A percentile compares a stretch with the other conserved stretches of the same genome.
Conservation (phyloP, 1,140 invertebrate species). For the Saccostrea echinata region DNA sequence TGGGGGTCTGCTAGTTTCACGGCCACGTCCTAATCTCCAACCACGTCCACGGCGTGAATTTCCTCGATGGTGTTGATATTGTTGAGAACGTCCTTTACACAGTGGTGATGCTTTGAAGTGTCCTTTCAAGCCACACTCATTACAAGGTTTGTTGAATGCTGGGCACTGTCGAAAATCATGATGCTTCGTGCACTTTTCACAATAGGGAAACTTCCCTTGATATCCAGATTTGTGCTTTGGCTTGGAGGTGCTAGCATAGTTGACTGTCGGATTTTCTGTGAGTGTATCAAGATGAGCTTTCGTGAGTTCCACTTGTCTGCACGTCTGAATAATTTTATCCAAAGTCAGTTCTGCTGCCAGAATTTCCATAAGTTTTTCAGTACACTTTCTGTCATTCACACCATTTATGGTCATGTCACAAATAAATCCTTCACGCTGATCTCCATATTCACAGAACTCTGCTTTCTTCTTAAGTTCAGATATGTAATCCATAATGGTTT, state of each 20-base stretch:
- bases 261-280: constrained; percentile 27
- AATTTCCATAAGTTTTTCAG: constrained; percentile 61
- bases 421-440: constrained; percentile 56
- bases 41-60: background rate
- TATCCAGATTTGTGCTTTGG: background rate
- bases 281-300: constrained; percentile 48
- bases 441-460: constrained; percentile 59
- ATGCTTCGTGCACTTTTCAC: constrained; percentile 50
- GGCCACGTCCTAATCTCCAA: background rate
- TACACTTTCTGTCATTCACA: constrained; percentile 53
- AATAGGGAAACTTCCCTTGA: constrained; percentile 24
- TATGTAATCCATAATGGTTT: constrained; percentile 59
- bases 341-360: constrained; percentile 39
- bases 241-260: background rate
- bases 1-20: too few species aligned
- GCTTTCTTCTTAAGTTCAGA: constrained; percentile 53
- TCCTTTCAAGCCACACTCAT: constrained; percentile 31
- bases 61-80: background rate
- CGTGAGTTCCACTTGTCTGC: constrained; percentile 57
- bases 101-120: constrained; percentile 51
- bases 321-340: constrained; percentile 55
- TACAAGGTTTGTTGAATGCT: constrained; percentile 44
- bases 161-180: constrained; percentile 44
- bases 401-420: constrained; percentile 62
- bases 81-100: constrained; percentile 3